Percentiles rank a stretch among this genome's conserved stretches.
Evolutionary conservation across 2,113 vertebrate genomes (phyloP).

Genomic region (Nothobranchius furzeri): DNA sequence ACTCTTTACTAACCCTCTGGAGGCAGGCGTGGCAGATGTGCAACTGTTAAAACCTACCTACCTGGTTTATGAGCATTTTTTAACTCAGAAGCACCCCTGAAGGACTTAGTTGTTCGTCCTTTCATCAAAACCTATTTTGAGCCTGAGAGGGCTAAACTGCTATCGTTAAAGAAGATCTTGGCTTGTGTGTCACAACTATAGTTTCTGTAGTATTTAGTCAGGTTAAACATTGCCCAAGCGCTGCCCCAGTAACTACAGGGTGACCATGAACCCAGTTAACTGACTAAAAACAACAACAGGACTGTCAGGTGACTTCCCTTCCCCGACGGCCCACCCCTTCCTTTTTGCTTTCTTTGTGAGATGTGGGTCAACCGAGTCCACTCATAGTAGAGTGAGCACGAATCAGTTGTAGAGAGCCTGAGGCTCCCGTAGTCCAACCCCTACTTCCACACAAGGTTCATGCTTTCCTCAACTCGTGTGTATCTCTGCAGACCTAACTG

Average conservation of each 20-base stretch:
- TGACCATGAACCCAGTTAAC: constrained; percentile 16
- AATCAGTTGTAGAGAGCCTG: constrained; percentile 42
- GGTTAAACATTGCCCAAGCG: constrained; percentile 29
- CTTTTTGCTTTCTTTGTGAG: constrained; percentile 31
- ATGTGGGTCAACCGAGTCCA: constrained; percentile 70
- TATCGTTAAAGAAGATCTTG: neutral
- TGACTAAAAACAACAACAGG: constrained; percentile 15
- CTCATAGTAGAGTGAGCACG: constrained; percentile 54
- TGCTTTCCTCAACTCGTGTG: constrained; percentile 9
- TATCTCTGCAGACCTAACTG: neutral
- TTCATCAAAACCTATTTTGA: no score
- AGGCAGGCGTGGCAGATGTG: no score
- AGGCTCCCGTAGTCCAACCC: constrained; percentile 49
- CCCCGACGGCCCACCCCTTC: neutral
- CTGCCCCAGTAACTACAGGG: constrained; percentile 1
- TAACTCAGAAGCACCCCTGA: no score
- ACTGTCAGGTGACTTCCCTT: constrained; percentile 39
- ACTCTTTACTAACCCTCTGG: no score
- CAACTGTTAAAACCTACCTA: no score
- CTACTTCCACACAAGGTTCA: neutral
- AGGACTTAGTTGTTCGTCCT: no score
- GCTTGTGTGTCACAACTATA: neutral
- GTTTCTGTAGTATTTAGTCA: neutral
- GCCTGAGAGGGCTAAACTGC: no score
- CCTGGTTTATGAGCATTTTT: no score